Evolutionary conservation across 2,888 invertebrate genomes (phyloP).

Genomic region (Operophtera brumata): DNA sequence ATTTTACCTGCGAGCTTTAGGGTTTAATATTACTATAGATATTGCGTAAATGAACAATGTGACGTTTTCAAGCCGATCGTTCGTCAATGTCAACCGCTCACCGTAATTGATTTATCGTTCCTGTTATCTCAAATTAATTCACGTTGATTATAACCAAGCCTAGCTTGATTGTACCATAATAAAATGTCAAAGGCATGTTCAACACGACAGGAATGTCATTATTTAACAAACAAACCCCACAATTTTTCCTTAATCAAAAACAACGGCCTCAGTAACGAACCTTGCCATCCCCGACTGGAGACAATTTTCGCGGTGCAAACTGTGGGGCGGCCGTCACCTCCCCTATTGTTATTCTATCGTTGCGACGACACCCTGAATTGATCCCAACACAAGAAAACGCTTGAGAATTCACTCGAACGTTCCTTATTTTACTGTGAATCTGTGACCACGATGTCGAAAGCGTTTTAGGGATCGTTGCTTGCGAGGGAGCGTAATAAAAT

Average conservation of each 20-base stretch:
- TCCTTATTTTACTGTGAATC: constrained; percentile 63
- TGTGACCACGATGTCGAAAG: constrained; percentile 58
- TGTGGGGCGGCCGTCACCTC: constrained; percentile 37
- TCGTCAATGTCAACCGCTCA: constrained; percentile 10
- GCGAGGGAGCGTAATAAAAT: constrained; percentile 42
- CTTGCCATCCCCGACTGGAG: constrained; percentile 34
- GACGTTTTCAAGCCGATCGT: constrained; percentile 13
- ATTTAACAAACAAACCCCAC: constrained; percentile 4
- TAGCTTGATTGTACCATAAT: neutral
- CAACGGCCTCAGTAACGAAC: constrained; percentile 28
- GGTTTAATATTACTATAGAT: constrained; percentile 2
- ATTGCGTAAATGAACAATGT: constrained; percentile 16
- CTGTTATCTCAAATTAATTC: constrained; percentile 12
- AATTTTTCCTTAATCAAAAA: constrained; percentile 23
- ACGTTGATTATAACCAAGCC: neutral
- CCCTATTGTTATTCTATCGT: constrained; percentile 54
- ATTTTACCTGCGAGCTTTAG: constrained; percentile 5
- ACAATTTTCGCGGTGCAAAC: constrained; percentile 42
- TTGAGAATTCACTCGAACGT: constrained; percentile 55
- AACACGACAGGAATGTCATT: neutral
- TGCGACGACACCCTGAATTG: constrained; percentile 41
- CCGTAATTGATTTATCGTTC: constrained; percentile 12
- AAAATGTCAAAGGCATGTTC: neutral
- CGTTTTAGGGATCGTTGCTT: constrained; percentile 37
- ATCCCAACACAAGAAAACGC: constrained; percentile 53